Evolutionary conservation across 2,113 vertebrate genomes (phyloP).

Genomic region (Hydrochoerus hydrochaeris): DNA sequence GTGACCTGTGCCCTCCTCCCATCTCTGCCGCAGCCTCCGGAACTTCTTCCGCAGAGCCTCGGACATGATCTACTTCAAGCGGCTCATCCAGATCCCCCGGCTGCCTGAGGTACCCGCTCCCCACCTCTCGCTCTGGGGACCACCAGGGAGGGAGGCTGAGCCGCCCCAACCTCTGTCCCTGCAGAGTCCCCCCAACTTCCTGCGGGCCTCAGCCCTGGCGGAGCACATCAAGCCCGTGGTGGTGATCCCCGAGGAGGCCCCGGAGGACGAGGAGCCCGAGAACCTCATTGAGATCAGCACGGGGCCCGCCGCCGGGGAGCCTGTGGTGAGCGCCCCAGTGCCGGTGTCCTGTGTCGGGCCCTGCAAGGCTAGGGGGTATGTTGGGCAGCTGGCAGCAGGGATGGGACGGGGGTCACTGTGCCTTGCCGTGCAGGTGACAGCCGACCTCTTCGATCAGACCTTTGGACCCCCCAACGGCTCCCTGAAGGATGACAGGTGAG

Average conservation of each 20-base stretch:
- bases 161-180: background rate
- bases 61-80: constrained; percentile 98
- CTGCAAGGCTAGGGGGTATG: fast-evolving
- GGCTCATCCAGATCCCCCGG: constrained; percentile 97
- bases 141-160: background rate
- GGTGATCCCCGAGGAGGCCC: constrained; percentile 93
- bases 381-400: background rate
- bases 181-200: constrained; percentile 94
- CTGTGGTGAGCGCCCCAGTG: constrained; percentile 73
- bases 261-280: constrained; percentile 94
- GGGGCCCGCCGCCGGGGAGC: constrained; percentile 77
- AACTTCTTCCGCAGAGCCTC: constrained; percentile 96
- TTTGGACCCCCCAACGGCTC: constrained; percentile 95
- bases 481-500: constrained; percentile 92
- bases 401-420: fast-evolving
- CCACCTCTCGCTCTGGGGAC: background rate
- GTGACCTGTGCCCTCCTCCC: fast-evolving
- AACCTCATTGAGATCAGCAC: constrained; percentile 93
- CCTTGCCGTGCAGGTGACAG: constrained; percentile 82
- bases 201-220: constrained; percentile 94
- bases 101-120: constrained; percentile 91
- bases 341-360: background rate
- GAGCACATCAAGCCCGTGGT: constrained; percentile 98
- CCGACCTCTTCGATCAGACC: constrained; percentile 95
- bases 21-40: constrained; percentile 89